These are phyloP conservation scores for Limnephilus auricula DNA, from an alignment of 2,888 invertebrate genomes.

Conservation along the genomic window DNA sequence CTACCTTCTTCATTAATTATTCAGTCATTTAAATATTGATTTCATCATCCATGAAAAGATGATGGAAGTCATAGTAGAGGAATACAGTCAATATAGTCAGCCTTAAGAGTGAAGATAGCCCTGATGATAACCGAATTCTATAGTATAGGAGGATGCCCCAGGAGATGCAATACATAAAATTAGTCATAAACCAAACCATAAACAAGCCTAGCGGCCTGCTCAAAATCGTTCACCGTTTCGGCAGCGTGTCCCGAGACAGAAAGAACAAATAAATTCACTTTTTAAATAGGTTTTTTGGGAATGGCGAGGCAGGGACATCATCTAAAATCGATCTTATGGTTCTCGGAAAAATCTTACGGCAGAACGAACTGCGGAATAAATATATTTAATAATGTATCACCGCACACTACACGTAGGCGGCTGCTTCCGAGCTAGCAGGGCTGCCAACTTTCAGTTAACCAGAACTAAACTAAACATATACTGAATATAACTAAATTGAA, in stretches of 20 bases:
- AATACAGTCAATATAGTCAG: too few relatives aligned
- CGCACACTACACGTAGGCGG: background rate
- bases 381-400: constrained; percentile 39
- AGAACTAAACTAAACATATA: background rate
- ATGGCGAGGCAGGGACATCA: constrained; percentile 15
- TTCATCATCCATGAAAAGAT: background rate
- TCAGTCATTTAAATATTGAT: background rate
- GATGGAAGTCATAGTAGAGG: too few relatives aligned
- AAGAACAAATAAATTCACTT: constrained; percentile 15
- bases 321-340: constrained; percentile 39
- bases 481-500: too few relatives aligned
- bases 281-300: constrained; percentile 38
- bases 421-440: constrained; percentile 6
- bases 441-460: background rate
- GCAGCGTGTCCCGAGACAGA: constrained; percentile 7
- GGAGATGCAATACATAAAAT: background rate
- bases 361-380: constrained; percentile 35
- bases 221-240: background rate
- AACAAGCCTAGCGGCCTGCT: background rate
- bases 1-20: too few relatives aligned
- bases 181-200: background rate
- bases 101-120: background rate
- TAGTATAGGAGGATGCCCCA: background rate
- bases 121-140: background rate
- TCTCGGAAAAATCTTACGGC: constrained; percentile 26